A percentile compares a stretch with the other conserved stretches of the same genome.
Conservation (phyloP, 1,140 invertebrate species). For the Brachionus asplanchnoidis region DNA sequence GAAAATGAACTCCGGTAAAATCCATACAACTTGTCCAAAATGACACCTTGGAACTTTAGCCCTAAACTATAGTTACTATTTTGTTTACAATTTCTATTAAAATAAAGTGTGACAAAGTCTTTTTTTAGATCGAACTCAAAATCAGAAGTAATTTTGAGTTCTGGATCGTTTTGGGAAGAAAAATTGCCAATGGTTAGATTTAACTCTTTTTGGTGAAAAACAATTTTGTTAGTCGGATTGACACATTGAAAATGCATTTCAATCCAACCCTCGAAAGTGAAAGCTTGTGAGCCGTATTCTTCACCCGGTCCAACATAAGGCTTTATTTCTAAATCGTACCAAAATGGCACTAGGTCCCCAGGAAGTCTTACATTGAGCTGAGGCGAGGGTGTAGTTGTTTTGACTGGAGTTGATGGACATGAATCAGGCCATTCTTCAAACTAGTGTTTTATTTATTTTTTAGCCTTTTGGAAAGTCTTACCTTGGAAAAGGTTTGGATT, state of each 20-base stretch:
- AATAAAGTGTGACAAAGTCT: constrained; percentile 28
- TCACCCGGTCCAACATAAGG: not conserved
- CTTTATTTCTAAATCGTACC: constrained; percentile 25
- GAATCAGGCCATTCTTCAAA: not conserved
- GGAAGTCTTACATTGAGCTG: not conserved
- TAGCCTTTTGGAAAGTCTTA: not conserved
- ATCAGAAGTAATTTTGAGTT: not conserved
- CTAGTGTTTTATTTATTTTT: not conserved
- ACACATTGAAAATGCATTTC: not conserved
- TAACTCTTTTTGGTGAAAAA: constrained; percentile 32
- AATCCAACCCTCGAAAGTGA: constrained; percentile 19
- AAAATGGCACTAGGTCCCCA: not conserved
- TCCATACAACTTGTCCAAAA: constrained; percentile 14
- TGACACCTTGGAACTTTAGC: not conserved
- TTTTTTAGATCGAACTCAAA: not conserved
- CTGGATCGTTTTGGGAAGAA: not conserved
- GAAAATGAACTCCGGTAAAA: constrained; percentile 22
- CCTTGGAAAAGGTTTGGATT: not conserved
- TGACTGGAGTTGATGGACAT: not conserved
- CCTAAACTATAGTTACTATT: not conserved
- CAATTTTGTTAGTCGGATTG: constrained; percentile 3
- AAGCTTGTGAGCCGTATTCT: not conserved
- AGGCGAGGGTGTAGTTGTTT: not conserved
- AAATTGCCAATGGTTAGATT: not conserved
- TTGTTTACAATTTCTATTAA: constrained; percentile 8